These are phyloP conservation scores for Lagopus muta DNA, from an alignment of 2,113 vertebrate species.

Conservation along the genomic window DNA sequence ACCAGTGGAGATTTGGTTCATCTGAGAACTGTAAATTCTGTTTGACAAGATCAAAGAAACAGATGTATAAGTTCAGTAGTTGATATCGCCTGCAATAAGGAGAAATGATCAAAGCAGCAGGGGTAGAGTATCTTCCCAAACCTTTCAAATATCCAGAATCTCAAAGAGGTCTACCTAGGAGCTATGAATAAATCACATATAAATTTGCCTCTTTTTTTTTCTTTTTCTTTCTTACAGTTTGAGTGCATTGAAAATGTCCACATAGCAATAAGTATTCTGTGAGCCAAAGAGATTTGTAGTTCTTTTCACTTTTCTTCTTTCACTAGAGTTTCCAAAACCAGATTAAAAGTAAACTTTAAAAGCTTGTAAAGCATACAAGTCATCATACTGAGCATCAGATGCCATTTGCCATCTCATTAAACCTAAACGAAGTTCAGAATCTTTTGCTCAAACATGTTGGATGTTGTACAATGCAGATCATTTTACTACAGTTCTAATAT, in stretches of 20 bases:
- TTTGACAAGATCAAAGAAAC: conserved; percentile 83
- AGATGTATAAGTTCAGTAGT: conserved; percentile 72
- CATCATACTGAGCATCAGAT: background rate
- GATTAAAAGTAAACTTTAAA: conserved; percentile 51
- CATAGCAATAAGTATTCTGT: conserved; percentile 62
- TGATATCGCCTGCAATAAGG: conserved; percentile 66
- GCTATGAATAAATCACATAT: conserved; percentile 79
- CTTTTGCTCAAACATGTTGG: background rate
- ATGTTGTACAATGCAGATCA: background rate
- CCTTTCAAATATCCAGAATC: conserved; percentile 78
- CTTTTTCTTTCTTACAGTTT: conserved; percentile 49
- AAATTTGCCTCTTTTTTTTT: conserved; percentile 69
- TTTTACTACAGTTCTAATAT: conserved; percentile 16
- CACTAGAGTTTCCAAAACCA: conserved; percentile 48
- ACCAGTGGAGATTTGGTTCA: conserved; percentile 81
- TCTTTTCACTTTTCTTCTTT: conserved; percentile 49
- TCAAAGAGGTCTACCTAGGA: conserved; percentile 74
- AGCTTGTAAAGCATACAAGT: background rate
- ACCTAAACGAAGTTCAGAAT: background rate
- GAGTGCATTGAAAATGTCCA: conserved; percentile 69
- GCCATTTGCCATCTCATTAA: conserved; percentile 42
- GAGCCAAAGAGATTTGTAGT: conserved; percentile 62
- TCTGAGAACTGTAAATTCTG: conserved; percentile 81
- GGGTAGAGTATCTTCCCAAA: conserved; percentile 68
- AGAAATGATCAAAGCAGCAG: conserved; percentile 78